phyloP scores from a whole-genome alignment of 2,113 vertebrate genomes.

The Romanogobio albipinnatus region DNA sequence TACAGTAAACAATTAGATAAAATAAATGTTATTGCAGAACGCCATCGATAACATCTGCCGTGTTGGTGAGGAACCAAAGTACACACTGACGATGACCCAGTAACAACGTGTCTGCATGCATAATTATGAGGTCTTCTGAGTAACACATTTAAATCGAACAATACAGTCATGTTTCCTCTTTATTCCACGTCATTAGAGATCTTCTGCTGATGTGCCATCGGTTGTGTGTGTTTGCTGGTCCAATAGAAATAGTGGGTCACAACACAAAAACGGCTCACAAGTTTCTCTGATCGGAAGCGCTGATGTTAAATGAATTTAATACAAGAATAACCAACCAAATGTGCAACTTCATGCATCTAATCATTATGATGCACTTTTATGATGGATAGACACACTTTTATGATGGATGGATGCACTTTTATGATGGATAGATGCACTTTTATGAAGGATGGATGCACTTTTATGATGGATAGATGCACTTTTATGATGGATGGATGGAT shows the following conservation, averaged over 20 bases:
- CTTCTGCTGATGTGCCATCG: conserved; percentile 5
- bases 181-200: background rate
- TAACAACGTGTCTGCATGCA: background rate
- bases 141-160: background rate
- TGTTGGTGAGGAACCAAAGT: conserved; percentile 29
- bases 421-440: no score
- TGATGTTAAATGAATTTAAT: background rate
- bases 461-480: no score
- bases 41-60: background rate
- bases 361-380: no score
- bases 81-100: background rate
- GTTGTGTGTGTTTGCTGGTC: background rate
- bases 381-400: no score
- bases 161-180: background rate
- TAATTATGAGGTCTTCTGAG: background rate
- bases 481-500: no score
- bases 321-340: background rate
- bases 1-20: conserved; percentile 25
- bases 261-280: no score
- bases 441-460: no score
- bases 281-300: no score
- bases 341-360: background rate
- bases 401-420: no score
- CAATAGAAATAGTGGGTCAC: no score
- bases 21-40: conserved; percentile 34